These are phyloP conservation scores for Tragelaphus buxtoni DNA, from an alignment of 2,113 vertebrate species.

Conservation along the genomic window DNA sequence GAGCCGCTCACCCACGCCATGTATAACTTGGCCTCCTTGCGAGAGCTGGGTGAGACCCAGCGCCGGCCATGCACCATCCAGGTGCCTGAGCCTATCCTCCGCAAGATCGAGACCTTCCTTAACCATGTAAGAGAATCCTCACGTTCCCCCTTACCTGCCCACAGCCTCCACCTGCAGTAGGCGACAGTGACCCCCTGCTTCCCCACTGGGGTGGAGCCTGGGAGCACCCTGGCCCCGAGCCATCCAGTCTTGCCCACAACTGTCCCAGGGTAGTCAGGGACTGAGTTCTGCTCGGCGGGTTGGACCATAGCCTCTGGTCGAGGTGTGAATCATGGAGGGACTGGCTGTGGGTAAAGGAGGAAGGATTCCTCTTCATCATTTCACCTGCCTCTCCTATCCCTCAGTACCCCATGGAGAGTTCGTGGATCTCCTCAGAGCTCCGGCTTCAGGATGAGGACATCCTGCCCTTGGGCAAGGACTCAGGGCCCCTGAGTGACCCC, in stretches of 20 bases:
- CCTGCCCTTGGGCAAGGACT: slow-evolving; percentile 83
- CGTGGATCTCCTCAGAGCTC: slow-evolving; percentile 77
- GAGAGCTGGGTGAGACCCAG: slow-evolving; percentile 86
- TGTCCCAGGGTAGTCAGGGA: background rate
- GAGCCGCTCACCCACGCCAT: slow-evolving; percentile 91
- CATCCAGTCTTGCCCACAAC: background rate
- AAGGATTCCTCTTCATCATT: background rate
- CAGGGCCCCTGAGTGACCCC: slow-evolving; percentile 80
- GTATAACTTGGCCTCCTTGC: slow-evolving; percentile 89
- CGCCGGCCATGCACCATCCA: slow-evolving; percentile 86
- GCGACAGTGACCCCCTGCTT: background rate
- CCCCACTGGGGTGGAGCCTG: background rate
- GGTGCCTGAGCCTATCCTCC: slow-evolving; percentile 86
- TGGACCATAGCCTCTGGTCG: background rate
- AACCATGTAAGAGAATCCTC: slow-evolving; percentile 80
- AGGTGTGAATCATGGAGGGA: background rate
- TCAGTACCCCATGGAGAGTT: slow-evolving; percentile 86
- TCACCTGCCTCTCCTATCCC: background rate
- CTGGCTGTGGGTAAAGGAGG: background rate
- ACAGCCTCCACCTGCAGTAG: background rate
- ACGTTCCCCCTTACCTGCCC: too few species aligned
- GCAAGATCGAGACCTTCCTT: slow-evolving; percentile 87
- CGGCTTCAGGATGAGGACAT: slow-evolving; percentile 78
- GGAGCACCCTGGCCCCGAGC: background rate
- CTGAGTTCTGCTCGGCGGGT: background rate